Conservation (phyloP, 2,113 vertebrate species). For the Halichoerus grypus region DNA sequence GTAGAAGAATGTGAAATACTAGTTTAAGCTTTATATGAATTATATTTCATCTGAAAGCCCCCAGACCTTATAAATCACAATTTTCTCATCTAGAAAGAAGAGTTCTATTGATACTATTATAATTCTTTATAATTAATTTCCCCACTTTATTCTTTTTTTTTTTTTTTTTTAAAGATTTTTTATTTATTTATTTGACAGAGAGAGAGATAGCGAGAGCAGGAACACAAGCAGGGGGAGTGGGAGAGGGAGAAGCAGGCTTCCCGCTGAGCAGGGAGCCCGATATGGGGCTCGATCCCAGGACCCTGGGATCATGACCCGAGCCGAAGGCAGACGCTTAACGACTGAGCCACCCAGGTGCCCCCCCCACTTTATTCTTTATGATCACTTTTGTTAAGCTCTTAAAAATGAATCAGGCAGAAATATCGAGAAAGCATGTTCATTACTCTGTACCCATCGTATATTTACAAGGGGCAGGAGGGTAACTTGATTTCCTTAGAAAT, state of each 20-base stretch:
- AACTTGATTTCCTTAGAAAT: conserved; percentile 6
- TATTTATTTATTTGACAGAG: too few species aligned
- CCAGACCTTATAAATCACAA: conserved; percentile 15
- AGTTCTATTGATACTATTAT: not conserved
- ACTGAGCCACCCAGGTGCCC: too few species aligned
- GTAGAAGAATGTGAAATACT: not conserved
- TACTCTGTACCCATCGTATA: not conserved
- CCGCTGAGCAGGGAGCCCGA: too few species aligned
- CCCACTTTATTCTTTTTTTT: not conserved
- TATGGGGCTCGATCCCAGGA: too few species aligned
- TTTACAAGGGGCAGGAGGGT: not conserved
- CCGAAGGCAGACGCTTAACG: too few species aligned
- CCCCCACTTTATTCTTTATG: not conserved
- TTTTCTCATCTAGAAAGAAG: not conserved
- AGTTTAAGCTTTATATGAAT: not conserved
- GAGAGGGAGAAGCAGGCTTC: too few species aligned
- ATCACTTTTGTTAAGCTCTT: conserved; percentile 41
- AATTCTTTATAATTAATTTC: conserved; percentile 40
- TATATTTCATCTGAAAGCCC: not conserved
- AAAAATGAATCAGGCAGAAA: conserved; percentile 31
- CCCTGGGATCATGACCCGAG: too few species aligned
- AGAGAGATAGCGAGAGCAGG: too few species aligned
- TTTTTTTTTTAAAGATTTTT: too few species aligned
- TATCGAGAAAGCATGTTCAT: not conserved
- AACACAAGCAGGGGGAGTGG: too few species aligned